Conservation (phyloP, 2,888 invertebrate species). For the Amphipoea oculea region DNA sequence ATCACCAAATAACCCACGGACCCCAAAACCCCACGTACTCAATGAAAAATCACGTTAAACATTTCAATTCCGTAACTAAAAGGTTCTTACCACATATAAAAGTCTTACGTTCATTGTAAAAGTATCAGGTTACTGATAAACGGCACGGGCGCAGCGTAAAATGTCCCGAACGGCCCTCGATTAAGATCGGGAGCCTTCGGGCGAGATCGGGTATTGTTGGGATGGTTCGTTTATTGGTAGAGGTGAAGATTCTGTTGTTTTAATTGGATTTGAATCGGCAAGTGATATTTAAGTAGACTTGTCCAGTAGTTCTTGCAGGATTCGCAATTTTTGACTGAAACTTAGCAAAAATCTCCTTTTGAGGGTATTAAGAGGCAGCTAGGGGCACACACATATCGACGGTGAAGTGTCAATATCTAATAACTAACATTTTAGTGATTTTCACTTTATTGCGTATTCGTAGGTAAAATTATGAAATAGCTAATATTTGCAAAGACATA, state of each 20-base stretch:
- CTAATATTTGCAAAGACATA: too few species aligned
- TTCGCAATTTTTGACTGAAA: neutral
- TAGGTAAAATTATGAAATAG: too few species aligned
- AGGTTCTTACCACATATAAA: slow-evolving; percentile 69
- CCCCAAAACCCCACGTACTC: slow-evolving; percentile 59
- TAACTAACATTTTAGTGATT: too few species aligned
- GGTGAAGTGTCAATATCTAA: too few species aligned
- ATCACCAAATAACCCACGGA: slow-evolving; percentile 26
- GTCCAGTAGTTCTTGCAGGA: neutral
- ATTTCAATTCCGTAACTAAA: slow-evolving; percentile 72
- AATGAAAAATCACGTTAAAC: slow-evolving; percentile 69
- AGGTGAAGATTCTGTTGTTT: slow-evolving; percentile 31
- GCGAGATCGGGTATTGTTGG: slow-evolving; percentile 55
- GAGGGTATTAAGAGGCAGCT: neutral
- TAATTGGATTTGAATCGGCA: slow-evolving; percentile 27
- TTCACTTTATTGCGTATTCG: too few species aligned
- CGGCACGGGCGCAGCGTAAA: slow-evolving; percentile 64
- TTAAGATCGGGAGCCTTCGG: slow-evolving; percentile 69
- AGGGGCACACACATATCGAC: too few species aligned
- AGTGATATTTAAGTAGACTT: neutral
- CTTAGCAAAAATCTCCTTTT: neutral
- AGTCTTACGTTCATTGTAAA: slow-evolving; percentile 63
- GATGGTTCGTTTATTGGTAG: slow-evolving; percentile 26
- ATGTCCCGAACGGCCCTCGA: slow-evolving; percentile 60
- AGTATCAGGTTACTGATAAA: slow-evolving; percentile 76